These are phyloP conservation scores for Coryphaenoides rupestris DNA, from an alignment of 2,113 vertebrate genomes.

Conservation along the genomic window DNA sequence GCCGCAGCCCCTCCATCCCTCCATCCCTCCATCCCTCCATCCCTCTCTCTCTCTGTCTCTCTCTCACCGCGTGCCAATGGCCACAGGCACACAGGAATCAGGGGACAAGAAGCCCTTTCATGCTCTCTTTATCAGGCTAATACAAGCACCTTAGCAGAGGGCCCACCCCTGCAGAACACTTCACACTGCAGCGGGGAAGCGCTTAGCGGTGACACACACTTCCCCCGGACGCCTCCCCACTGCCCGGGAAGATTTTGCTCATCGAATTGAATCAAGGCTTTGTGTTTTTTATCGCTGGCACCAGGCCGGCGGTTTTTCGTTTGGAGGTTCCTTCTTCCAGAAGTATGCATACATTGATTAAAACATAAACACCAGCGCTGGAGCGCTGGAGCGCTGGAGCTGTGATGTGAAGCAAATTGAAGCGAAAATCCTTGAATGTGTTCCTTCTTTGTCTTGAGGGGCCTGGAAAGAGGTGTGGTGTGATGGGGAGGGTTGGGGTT, in stretches of 20 bases:
- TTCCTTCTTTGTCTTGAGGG: no score
- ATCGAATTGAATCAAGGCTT: no score
- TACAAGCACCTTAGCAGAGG: constrained; percentile 12
- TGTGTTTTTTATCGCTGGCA: no score
- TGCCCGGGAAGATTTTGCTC: no score
- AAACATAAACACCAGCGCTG: no score
- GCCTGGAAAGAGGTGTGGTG: not conserved
- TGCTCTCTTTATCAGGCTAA: not conserved
- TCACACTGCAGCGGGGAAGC: not conserved
- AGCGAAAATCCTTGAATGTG: no score
- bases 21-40: not conserved
- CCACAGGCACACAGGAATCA: constrained; percentile 47
- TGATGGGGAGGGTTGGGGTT: constrained; percentile 10
- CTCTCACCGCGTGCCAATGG: constrained; percentile 31
- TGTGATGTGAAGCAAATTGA: no score
- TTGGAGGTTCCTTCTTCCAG: no score
- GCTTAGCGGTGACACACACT: not conserved
- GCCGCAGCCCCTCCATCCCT: constrained; percentile 9
- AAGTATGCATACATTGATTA: no score
- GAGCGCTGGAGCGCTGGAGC: constrained; percentile 5
- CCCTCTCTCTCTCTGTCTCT: not conserved
- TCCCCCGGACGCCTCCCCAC: no score
- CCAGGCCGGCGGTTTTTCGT: no score
- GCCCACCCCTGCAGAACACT: constrained; percentile 18
- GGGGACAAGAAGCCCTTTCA: constrained; percentile 18